phyloP scores from a whole-genome alignment of 2,888 invertebrate species.

The Thyatira batis region DNA sequence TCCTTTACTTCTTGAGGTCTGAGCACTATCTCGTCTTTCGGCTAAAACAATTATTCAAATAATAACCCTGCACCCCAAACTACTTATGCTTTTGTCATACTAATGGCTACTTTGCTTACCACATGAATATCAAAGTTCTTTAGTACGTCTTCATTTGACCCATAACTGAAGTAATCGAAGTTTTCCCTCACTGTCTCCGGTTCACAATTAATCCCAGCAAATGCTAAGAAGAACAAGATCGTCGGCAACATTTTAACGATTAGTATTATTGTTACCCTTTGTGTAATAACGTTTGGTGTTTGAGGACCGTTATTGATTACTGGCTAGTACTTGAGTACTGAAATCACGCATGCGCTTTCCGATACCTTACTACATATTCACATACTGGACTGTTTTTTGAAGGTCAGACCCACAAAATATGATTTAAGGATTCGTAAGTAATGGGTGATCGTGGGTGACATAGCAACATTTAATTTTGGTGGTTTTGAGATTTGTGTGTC shows the following conservation, averaged over 20 bases:
- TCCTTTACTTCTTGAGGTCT: constrained; percentile 85
- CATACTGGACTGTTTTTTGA: constrained; percentile 37
- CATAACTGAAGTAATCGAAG: constrained; percentile 74
- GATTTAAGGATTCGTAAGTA: constrained; percentile 15
- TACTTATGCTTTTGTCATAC: not conserved
- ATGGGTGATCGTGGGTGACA: not conserved
- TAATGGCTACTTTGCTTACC: constrained; percentile 48
- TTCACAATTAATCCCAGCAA: constrained; percentile 59
- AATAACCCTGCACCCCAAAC: not conserved
- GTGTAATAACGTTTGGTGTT: constrained; percentile 44
- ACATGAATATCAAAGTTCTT: constrained; percentile 67
- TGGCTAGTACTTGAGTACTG: constrained; percentile 31
- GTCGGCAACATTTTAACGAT: constrained; percentile 54
- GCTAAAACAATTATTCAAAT: constrained; percentile 47
- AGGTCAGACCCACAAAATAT: constrained; percentile 48
- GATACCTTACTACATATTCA: constrained; percentile 36
- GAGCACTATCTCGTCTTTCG: constrained; percentile 75
- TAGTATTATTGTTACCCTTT: constrained; percentile 45
- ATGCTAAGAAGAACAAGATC: constrained; percentile 45
- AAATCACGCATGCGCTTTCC: constrained; percentile 64
- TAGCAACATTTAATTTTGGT: too few relatives aligned
- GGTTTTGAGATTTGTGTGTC: too few relatives aligned
- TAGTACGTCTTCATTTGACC: constrained; percentile 64
- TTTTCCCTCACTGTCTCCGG: constrained; percentile 76
- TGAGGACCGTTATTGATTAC: constrained; percentile 65